Evolutionary conservation across 2,113 vertebrate species (phyloP), one percentile per base, ranked within the genome.

Genomic region (Tiliqua scincoides): DNA sequence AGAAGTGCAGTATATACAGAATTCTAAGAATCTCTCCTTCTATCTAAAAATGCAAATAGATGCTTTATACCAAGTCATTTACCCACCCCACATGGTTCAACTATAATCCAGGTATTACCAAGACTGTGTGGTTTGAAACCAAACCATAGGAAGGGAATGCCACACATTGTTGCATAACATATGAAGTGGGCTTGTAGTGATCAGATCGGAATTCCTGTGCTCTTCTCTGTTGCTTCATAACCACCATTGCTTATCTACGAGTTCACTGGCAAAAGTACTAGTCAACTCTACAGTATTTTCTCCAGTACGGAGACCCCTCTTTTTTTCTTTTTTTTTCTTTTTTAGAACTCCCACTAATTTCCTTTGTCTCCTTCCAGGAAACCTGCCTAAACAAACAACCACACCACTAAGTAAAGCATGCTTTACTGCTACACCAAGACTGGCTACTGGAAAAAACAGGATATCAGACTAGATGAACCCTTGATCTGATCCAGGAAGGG

Each of bases 321-420:
- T n/a, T n/a, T n/a, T n/a, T n/a, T n/a, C n/a, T n/a, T n/a, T n/a
- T n/a, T n/a, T n/a, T 43, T 37, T 15, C 79, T 54, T 80, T 0
- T n/a, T 74, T 1, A 62, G 75, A 23, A 37, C 75, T 21, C 84
- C 1, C 0, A 6, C 81, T 15, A 61, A 25, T 3, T n/a, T n/a
- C 37, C 3, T 0, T 40, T 65, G 20, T 40, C 21, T 40, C 25
- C 71, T n/a, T 18, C 61, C 68, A 0, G 57, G 0, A 78, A 61
- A 82, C n/a, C 4, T 27, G 54, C 43, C 20, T 30, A 52, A 21
- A 32, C 8, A 79, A 3, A 21, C 14, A 43, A 37, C 20, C 65
- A 54, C 48, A 37, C 5, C 10, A 7, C 20, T 57, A 57, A 25
- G 54, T 37, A 48, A 72, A 11, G 32, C 14, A 61, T 43, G 68